These are phyloP conservation scores for Piprites chloris DNA, from an alignment of 2,113 vertebrate species.

Conservation along the genomic window DNA sequence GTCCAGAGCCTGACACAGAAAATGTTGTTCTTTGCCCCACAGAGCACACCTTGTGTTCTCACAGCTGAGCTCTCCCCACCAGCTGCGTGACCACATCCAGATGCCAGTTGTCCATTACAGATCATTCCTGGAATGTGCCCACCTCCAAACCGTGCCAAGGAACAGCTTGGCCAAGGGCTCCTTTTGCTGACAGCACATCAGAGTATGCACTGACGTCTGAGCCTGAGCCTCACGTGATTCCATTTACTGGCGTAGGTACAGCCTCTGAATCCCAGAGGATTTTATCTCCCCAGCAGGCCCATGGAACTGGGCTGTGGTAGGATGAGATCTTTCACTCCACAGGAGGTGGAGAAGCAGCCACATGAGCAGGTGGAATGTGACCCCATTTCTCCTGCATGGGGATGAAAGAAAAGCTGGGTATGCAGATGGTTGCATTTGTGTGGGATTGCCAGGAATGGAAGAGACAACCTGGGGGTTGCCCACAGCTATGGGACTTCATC, in stretches of 20 bases:
- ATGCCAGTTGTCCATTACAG: not conserved
- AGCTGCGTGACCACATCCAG: not conserved
- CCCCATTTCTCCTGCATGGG: rapidly evolving
- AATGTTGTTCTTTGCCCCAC: not conserved
- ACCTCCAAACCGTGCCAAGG: not conserved
- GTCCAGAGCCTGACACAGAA: not conserved
- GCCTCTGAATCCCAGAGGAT: not conserved
- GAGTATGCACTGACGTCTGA: not conserved
- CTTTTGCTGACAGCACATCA: not conserved
- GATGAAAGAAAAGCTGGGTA: not conserved
- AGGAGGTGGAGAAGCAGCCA: not conserved
- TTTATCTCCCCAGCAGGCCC: rapidly evolving
- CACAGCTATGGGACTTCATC: not conserved
- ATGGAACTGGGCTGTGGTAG: not conserved
- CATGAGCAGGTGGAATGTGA: rapidly evolving
- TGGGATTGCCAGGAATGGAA: not conserved
- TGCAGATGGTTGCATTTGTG: rapidly evolving
- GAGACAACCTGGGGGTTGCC: not conserved
- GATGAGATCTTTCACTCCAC: no score
- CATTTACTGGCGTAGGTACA: rapidly evolving
- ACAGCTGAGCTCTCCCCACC: not conserved
- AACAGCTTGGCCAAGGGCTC: not conserved
- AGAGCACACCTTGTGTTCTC: not conserved
- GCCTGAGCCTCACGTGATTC: rapidly evolving
- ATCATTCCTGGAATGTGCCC: not conserved